Evolutionary conservation across 2,888 invertebrate genomes (phyloP), one percentile per base, ranked within the genome.

Genomic region (Molorchus minor): DNA sequence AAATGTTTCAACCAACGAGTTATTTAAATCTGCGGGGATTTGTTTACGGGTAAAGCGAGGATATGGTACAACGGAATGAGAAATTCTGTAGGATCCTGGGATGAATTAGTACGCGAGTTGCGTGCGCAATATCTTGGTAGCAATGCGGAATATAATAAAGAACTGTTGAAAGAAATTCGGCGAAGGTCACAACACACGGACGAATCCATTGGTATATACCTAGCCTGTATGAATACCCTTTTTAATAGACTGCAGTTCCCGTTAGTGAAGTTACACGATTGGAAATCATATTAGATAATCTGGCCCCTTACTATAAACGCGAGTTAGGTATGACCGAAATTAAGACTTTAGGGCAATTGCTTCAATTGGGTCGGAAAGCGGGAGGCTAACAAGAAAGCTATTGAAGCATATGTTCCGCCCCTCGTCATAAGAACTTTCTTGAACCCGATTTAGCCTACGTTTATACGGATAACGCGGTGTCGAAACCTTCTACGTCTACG

Each of bases 371-470:
- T n/a, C 21, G 44, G 15, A n/a, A 21, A 44, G n/a, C 29, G n/a
- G 15, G 44, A 44, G 10, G 44, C 44, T n/a, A 20, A 25, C 3
- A 44, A 44, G 5, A 17, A 13, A 2, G 17, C 44, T 1, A 44
- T 44, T 3, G 44, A 44, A 10, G 21, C 21, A 3, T 40, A n/a
- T 44, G 15, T 3, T 17, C 44, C 25, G 2, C 44, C 2, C 44
- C 44, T 10, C n/a, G 15, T 10, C 21, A 44, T 21, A 44, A 21
- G 10, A 4, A 16, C 20, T 44, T 44, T 10, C 21, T 44, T 15
- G 44, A 44, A n/a, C 44, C 44, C 4, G 25, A 44, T 44, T 15
- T 44, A 1, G 44, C 44, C 1, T 44, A 44, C n/a, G 21, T 44
- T n/a, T 44, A 44, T 8, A 25, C 25, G 8, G 25, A 25, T 25